Evolutionary conservation across 2,113 vertebrate genomes (phyloP), one percentile per base, ranked within the genome.

Genomic region (Poicephalus meyeri): DNA sequence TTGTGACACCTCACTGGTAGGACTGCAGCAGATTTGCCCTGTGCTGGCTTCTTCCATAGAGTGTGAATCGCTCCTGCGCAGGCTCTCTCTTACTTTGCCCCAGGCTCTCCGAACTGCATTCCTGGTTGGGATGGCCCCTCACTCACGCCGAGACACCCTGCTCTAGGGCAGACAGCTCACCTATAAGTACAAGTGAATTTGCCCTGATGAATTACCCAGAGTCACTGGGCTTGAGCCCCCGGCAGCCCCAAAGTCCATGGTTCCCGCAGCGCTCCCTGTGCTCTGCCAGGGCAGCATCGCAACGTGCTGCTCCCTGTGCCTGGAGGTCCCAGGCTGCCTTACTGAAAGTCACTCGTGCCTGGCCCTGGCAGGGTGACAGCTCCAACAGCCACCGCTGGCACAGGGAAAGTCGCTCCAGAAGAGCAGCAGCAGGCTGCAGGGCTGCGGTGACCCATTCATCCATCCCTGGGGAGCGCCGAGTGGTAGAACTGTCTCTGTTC

Each of bases 371-470:
- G 5, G 6, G 23, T 28, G 25, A 19, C 1, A 4, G 49, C 33
- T 49, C 87, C 8, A 10, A 31, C 11, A 33, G 64, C 41, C 7
- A 1, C 71, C 44, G 33, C 14, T 4, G 4, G 33, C 35, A 25
- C 1, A 0, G 14, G 28, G 58, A 33, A 33, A 7, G 39, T 13
- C 24, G 2, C 31, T 44, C 19, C 3, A 5, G 68, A 53, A 33
- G 23, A 25, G 52, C 85, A 58, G 61, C 3, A 4, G 19, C 16
- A 26, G 68, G 41, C 47, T n/a, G 74, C 55, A 64, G 55, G 35
- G 18, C 53, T 28, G 39, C 26, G 29, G 69, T 18, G 74, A 50
- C 41, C 69, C 69, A 4, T 10, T 11, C 19, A 46, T 24, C 46
- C 47, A 21, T 6, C 55, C 55, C 49, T 20, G 35, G 31, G 49